Conservation (phyloP, 2,113 vertebrate species). For the Brachyistius frenatus region DNA sequence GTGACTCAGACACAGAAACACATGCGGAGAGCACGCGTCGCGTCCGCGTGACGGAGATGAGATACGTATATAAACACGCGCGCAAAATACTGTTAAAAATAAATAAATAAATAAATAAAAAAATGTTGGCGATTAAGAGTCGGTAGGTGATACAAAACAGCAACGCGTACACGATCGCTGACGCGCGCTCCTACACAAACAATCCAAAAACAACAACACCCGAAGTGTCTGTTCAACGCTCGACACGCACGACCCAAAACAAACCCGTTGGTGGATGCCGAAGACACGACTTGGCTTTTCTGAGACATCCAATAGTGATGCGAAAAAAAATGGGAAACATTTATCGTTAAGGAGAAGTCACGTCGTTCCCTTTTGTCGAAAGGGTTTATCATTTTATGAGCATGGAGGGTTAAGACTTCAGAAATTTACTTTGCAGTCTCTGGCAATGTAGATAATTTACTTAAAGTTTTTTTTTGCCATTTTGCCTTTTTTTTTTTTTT, state of each 20-base stretch:
- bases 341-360: too few species aligned
- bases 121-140: too few species aligned
- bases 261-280: neutral
- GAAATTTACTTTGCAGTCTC: too few species aligned
- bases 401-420: too few species aligned
- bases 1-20: constrained; percentile 73
- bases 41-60: constrained; percentile 30
- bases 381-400: too few species aligned
- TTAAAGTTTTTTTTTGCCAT: too few species aligned
- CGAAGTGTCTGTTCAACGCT: neutral
- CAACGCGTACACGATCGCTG: neutral
- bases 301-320: neutral
- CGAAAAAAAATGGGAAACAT: too few species aligned
- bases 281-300: neutral
- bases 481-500: too few species aligned
- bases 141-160: neutral
- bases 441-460: too few species aligned
- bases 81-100: neutral
- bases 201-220: neutral
- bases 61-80: constrained; percentile 23
- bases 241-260: neutral
- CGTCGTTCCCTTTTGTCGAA: too few species aligned
- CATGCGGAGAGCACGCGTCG: constrained; percentile 22
- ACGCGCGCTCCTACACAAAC: constrained; percentile 9
- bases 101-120: too few species aligned